These are phyloP conservation scores for Drosophila obscura DNA, from an alignment of 1,140 invertebrate genomes.

Conservation along the genomic window DNA sequence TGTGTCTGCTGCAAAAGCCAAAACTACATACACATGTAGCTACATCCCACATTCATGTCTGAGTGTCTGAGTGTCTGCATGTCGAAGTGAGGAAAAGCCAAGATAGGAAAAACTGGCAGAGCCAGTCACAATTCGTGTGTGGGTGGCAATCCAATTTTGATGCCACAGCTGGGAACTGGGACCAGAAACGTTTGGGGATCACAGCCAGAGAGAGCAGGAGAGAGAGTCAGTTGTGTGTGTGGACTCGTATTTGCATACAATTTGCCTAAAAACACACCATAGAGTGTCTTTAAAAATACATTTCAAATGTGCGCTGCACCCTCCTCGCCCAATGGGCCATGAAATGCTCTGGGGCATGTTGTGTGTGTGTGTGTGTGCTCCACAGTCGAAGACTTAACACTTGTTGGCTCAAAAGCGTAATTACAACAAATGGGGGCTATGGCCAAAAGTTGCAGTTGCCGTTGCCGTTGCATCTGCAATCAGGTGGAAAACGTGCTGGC, in stretches of 20 bases:
- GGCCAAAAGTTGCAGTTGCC: conserved; percentile 19
- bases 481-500: conserved; percentile 65
- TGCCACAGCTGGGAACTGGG: conserved; percentile 43
- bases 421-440: conserved; percentile 74
- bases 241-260: conserved; percentile 80
- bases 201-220: not conserved
- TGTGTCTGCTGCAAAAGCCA: conserved; percentile 37
- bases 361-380: conserved; percentile 18
- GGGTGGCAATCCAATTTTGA: conserved; percentile 77
- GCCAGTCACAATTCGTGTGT: conserved; percentile 50
- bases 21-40: conserved; percentile 35
- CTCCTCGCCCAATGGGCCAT: not conserved
- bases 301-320: conserved; percentile 54
- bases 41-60: conserved; percentile 2
- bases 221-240: conserved; percentile 22
- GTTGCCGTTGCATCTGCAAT: conserved; percentile 58
- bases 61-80: not conserved
- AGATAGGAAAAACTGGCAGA: conserved; percentile 31
- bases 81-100: conserved; percentile 11
- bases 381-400: conserved; percentile 59
- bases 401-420: conserved; percentile 80
- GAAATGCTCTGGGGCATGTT: conserved; percentile 1
- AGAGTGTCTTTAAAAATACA: conserved; percentile 81
- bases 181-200: conserved; percentile 15
- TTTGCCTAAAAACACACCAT: conserved; percentile 80